Evolutionary conservation across 23 tunicate species (phyloP), one percentile per base, ranked within the genome.

Genomic region (Styela plicata): DNA sequence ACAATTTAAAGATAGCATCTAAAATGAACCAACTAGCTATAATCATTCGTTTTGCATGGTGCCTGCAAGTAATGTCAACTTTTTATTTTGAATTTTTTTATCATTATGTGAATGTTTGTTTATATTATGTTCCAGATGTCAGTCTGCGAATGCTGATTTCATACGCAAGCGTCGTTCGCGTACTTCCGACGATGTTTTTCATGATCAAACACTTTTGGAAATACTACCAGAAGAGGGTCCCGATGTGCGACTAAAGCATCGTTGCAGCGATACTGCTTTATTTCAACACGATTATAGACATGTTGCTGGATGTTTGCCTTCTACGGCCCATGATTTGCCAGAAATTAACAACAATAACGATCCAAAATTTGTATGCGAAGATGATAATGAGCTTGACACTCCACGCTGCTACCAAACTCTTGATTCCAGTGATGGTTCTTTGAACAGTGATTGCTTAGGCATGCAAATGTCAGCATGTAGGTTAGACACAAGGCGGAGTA

Each of bases 121-220:
- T 44, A 5, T 44, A 44, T n/a, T n/a, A n/a, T n/a, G n/a, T n/a
- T 57, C 64, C 64, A 24, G 29, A 24, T 24, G 70, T 24, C 70
- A 66, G 7, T 7, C 5, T 71, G 5, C 77, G 17, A 21, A 33
- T 33, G 35, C 37, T n/a, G 77, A 71, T 30, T 33, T 34, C 34
- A 71, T 71, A 22, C 32, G 37, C 37, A 76, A 76, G 0, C 81
- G 81, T 33, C 28, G 65, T 19, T 36, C 81, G 30, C 20, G 66
- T 16, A 76, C 65, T 52, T 52, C 66, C 30, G 81, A 76, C 31
- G 66, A 76, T 68, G 53, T 36, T 29, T 36, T 76, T 21, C 81
- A 13, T 24, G 81, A 76, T 0, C 81, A 53, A 22, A 76, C 30
- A 5, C 27, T n/a, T 21, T 29, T 76, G 66, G 81, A 76, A 37